Base-by-base conservation (phyloP, 2,797 vertebrate species). In the Chaunax sp. region DNA sequence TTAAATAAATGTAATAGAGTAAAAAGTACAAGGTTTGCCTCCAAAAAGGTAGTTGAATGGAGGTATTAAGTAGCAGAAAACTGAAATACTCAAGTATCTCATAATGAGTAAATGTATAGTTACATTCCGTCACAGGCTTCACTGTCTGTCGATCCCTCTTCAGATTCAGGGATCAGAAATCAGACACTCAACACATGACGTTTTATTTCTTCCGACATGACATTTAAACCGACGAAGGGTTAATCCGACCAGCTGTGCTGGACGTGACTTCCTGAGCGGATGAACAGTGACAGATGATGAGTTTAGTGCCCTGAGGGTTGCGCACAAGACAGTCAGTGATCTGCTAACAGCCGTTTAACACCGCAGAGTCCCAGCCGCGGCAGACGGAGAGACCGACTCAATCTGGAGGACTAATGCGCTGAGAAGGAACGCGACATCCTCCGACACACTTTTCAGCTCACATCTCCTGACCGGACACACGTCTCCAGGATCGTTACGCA, bases 221-320 rank as follows among this genome's bases (percentile, higher is more conserved):
- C 67, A 71, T 61, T 43, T 28, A 54, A 53, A 81, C 61, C 70
- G 54, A 56, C 64, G 80, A 69, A 45, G 79, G 79, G 84, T 88
- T 92, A 90, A 92, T 90, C 90, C 83, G 54, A 46, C 72, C 78
- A 64, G 63, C 77, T 75, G 84, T 73, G 61, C 66, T 67, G 83
- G 78, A 87, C 83, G 81, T 54, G 50, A 70, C 78, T 84, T 80
- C 79, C 80, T 83, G 83, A 85, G 87, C 84, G 85, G 89, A 89
- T 88, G 85, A 87, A 72, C 77, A 47, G 84, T 87, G 91, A 88
- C 89, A 85, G 87, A 83, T 87, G 88, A 92, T 87, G 74, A 85
- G 84, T 85, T 88, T 64, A 88, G 89, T 73, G 87, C 83, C 84
- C 78, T 49, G 78, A 85, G 87, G 80, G 86, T 87, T 91, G 85